phyloP scores from a whole-genome alignment of 2,888 invertebrate genomes.

The Hylaea fasciaria region DNA sequence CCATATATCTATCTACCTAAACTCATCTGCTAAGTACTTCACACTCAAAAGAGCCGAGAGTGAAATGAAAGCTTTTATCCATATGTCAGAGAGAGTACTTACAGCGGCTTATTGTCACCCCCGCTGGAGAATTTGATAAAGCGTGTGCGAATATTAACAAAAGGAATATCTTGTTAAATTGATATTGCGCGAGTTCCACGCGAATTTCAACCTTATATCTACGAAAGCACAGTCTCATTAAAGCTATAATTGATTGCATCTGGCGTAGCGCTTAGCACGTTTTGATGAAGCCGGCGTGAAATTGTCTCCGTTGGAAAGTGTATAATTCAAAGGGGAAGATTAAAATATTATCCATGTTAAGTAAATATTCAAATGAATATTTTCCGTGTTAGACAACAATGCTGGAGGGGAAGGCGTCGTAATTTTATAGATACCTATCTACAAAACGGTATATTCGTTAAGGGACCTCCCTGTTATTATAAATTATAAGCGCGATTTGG shows the following conservation, averaged over 20 bases:
- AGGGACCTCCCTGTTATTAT: conserved; percentile 81
- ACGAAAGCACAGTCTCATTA: conserved; percentile 40
- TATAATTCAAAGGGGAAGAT: conserved; percentile 86
- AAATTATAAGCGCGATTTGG: conserved; percentile 82
- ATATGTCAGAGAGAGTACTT: conserved; percentile 85
- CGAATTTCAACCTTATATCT: conserved; percentile 60
- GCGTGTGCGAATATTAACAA: conserved; percentile 86
- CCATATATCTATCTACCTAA: conserved; percentile 23
- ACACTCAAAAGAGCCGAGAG: conserved; percentile 82
- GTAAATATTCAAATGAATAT: conserved; percentile 86
- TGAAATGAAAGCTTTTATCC: conserved; percentile 85
- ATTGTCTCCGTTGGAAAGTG: conserved; percentile 85
- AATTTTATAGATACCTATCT: conserved; percentile 84
- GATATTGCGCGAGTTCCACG: conserved; percentile 70
- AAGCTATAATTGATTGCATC: conserved; percentile 61
- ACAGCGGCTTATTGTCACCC: conserved; percentile 85
- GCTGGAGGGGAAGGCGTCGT: conserved; percentile 76
- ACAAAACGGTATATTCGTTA: conserved; percentile 82
- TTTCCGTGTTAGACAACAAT: conserved; percentile 85
- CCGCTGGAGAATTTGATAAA: conserved; percentile 85
- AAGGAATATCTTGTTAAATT: conserved; percentile 86
- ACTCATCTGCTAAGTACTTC: conserved; percentile 57
- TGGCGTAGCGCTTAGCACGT: conserved; percentile 62
- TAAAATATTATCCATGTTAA: conserved; percentile 86
- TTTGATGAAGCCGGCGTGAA: conserved; percentile 73